phyloP scores from a whole-genome alignment of 2,113 vertebrate species.

The Vombatus ursinus region DNA sequence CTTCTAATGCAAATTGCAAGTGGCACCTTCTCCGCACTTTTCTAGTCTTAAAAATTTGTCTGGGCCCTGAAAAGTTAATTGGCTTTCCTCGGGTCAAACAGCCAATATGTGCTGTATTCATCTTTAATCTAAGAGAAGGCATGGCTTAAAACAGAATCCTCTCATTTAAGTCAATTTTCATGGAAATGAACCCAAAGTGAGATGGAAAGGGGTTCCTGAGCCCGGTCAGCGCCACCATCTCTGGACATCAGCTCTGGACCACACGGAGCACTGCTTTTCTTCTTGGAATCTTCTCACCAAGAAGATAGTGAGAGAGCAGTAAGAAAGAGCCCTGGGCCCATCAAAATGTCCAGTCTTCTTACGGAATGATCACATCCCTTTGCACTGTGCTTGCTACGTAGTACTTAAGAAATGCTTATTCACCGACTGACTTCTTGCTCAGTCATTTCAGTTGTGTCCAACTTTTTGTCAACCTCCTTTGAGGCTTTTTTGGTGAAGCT shows the following conservation, averaged over 20 bases:
- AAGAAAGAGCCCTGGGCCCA: neutral
- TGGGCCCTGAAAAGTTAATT: neutral
- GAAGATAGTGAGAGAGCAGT: neutral
- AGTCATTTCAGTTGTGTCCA: too few relatives aligned
- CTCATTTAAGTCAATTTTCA: neutral
- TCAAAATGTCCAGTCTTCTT: neutral
- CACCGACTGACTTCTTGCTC: neutral
- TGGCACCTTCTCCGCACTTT: neutral
- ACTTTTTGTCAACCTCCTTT: too few relatives aligned
- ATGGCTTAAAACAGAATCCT: neutral
- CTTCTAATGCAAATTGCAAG: too few relatives aligned
- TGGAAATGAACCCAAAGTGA: neutral
- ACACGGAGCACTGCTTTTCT: neutral
- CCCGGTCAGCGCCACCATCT: neutral
- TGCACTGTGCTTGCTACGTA: neutral
- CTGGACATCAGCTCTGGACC: neutral
- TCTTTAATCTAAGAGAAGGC: neutral
- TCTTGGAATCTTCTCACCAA: too few relatives aligned
- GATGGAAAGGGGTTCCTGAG: neutral
- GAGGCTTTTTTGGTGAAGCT: too few relatives aligned
- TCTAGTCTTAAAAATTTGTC: neutral
- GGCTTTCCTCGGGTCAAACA: neutral
- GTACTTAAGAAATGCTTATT: neutral
- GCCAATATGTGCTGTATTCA: neutral
- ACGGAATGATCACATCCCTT: neutral